Conservation (phyloP, 2,797 vertebrate genomes). For the Siniperca undulata region DNA sequence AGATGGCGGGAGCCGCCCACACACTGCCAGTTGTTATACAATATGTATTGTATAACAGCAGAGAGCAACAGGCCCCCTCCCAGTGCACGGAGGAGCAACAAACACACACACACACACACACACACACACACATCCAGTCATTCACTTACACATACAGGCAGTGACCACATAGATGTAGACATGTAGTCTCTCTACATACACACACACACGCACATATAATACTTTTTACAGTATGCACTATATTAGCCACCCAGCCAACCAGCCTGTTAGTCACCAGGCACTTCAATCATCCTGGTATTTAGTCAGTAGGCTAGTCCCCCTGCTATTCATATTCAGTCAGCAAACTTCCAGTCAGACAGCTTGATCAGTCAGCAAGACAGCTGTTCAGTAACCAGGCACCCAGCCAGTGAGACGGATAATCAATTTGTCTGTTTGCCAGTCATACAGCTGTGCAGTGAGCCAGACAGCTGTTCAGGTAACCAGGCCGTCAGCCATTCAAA, state of each 20-base stretch:
- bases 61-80: slow-evolving; percentile 70
- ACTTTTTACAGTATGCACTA: not conserved
- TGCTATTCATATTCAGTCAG: slow-evolving; percentile 19
- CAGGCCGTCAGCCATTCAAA: slow-evolving; percentile 35
- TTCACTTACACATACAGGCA: slow-evolving; percentile 26
- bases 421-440: slow-evolving; percentile 56
- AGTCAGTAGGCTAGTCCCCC: not conserved
- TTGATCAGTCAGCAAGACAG: slow-evolving; percentile 51
- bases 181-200: slow-evolving; percentile 9
- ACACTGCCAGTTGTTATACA: slow-evolving; percentile 84
- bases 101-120: slow-evolving; percentile 41
- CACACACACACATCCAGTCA: slow-evolving; percentile 23
- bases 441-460: slow-evolving; percentile 59
- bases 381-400: slow-evolving; percentile 44
- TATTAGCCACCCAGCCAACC: slow-evolving; percentile 1
- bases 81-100: slow-evolving; percentile 48
- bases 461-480: slow-evolving; percentile 62
- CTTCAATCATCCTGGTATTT: not conserved
- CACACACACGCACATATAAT: slow-evolving; percentile 21
- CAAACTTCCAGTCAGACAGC: slow-evolving; percentile 27
- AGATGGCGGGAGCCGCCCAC: slow-evolving; percentile 82
- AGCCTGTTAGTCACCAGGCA: not conserved
- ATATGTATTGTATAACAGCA: slow-evolving; percentile 83
- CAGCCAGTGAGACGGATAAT: slow-evolving; percentile 60
- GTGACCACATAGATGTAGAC: slow-evolving; percentile 1